A percentile compares a stretch with the other conserved stretches of the same genome.
Evolutionary conservation across 2,113 vertebrate species (phyloP).

Genomic region (Camelus dromedarius): DNA sequence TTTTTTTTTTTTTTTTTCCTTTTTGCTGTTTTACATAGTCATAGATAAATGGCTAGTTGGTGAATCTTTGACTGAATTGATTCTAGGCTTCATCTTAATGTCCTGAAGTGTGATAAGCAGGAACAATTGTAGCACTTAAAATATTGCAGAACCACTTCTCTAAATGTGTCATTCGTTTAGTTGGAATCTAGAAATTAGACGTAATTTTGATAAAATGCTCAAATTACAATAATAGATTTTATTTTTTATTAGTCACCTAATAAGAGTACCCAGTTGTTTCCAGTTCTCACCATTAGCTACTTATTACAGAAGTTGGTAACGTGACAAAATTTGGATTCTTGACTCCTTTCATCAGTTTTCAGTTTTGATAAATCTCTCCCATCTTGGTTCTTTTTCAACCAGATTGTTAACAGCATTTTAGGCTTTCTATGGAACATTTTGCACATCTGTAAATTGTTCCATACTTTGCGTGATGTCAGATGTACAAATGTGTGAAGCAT

Average conservation of each 20-base stretch:
- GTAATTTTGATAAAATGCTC: slow-evolving; percentile 37
- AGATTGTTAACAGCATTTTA: background rate
- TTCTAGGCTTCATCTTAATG: background rate
- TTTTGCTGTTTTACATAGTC: background rate
- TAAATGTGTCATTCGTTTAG: background rate
- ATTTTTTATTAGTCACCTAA: background rate
- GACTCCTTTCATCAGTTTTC: background rate
- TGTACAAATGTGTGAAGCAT: background rate
- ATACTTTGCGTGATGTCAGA: background rate
- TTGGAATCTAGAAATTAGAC: background rate
- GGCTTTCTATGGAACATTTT: background rate
- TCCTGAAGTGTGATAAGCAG: background rate
- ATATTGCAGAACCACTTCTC: background rate
- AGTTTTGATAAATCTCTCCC: background rate
- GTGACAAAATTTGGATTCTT: background rate
- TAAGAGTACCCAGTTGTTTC: background rate
- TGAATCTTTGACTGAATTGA: background rate
- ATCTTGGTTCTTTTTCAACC: background rate
- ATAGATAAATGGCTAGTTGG: background rate
- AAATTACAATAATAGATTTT: background rate
- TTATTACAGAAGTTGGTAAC: background rate
- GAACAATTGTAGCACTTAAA: background rate
- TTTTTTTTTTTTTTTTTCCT: background rate
- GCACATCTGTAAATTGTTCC: background rate
- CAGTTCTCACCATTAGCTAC: background rate